Conservation (phyloP, 2,888 invertebrate genomes). For the Pandemis cinnamomeana region DNA sequence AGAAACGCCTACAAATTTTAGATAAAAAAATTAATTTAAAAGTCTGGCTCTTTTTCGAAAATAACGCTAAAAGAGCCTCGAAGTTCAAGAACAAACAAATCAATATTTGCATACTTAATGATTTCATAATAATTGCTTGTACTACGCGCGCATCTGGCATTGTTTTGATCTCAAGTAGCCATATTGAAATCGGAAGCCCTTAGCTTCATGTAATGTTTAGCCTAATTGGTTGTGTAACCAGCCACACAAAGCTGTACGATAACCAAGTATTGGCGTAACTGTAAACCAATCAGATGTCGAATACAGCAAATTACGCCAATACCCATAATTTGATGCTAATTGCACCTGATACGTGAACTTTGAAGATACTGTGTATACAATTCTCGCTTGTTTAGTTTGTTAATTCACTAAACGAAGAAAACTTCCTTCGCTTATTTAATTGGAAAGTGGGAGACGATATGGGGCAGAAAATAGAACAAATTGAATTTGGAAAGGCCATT, state of each 20-base stretch:
- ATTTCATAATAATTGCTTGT: not conserved
- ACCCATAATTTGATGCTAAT: not conserved
- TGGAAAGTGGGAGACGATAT: not conserved
- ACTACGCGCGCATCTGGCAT: not conserved
- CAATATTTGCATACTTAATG: not conserved
- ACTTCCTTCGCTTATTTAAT: not conserved
- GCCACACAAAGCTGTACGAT: not conserved
- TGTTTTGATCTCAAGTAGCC: not conserved
- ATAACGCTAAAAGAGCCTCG: not conserved
- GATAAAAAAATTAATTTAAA: too few species aligned
- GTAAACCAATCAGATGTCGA: slow-evolving; percentile 6
- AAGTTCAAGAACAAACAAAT: not conserved
- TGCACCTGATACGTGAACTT: not conserved
- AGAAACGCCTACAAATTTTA: too few species aligned
- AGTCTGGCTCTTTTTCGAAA: too few species aligned
- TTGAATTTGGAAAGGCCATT: not conserved
- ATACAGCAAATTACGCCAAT: slow-evolving; percentile 3
- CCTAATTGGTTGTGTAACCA: slow-evolving; percentile 6
- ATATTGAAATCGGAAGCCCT: not conserved
- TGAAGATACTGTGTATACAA: not conserved
- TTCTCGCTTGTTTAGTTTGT: not conserved
- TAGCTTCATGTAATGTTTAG: not conserved
- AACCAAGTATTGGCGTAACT: not conserved
- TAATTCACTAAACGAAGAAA: not conserved
- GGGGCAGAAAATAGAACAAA: not conserved